Conservation (phyloP, 2,888 invertebrate species). For the Protonemura montana region DNA sequence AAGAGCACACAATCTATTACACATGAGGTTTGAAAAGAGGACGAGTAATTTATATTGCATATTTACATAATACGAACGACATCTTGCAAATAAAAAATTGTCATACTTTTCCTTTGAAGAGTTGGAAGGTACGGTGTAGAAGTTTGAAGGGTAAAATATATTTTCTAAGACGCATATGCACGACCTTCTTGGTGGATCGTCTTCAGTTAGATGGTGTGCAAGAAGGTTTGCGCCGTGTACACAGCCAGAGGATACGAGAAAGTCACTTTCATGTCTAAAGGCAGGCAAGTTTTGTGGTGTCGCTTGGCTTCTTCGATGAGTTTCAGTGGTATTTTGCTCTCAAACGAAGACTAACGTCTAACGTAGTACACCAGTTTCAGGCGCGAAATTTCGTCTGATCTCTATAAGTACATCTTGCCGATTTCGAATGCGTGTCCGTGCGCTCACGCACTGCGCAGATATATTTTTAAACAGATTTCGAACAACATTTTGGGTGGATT, state of each 20-base stretch:
- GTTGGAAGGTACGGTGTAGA: background rate
- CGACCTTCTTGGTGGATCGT: background rate
- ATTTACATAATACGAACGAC: background rate
- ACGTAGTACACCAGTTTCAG: no score
- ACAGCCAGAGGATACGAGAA: background rate
- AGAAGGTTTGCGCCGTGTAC: background rate
- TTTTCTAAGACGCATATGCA: background rate
- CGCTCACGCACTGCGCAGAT: no score
- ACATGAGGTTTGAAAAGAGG: background rate
- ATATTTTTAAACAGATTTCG: no score
- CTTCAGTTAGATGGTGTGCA: background rate
- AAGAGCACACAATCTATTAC: background rate
- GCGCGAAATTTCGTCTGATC: no score
- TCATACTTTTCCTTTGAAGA: background rate
- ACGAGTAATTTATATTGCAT: conserved; percentile 7
- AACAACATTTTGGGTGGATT: no score
- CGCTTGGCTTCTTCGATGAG: background rate
- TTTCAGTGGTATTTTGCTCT: no score
- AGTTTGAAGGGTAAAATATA: background rate
- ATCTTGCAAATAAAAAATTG: background rate
- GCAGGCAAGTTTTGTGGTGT: background rate
- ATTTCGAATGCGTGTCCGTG: no score
- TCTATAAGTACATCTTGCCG: no score
- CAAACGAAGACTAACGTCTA: no score
- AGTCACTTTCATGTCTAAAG: background rate